These are phyloP conservation scores for Buteo buteo DNA, from an alignment of 2,113 vertebrate genomes.

Conservation along the genomic window DNA sequence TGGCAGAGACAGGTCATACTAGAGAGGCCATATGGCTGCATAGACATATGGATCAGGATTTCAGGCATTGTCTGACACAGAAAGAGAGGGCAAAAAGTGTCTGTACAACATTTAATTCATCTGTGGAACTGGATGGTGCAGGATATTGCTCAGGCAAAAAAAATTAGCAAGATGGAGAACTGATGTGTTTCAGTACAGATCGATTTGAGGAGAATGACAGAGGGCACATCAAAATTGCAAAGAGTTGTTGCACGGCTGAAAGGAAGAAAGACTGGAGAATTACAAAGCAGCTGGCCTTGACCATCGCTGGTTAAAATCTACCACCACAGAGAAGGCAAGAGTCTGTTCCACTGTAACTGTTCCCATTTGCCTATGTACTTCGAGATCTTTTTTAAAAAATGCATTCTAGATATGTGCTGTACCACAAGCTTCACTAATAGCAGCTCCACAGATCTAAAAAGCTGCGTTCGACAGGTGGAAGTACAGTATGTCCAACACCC, in stretches of 20 bases:
- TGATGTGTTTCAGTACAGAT: background rate
- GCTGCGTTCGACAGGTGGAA: background rate
- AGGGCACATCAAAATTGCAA: background rate
- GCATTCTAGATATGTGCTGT: background rate
- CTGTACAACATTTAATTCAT: background rate
- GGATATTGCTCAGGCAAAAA: background rate
- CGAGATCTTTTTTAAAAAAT: background rate
- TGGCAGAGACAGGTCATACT: slow-evolving; percentile 10
- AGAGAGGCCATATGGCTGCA: background rate
- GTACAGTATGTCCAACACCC: background rate
- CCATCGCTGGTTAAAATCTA: background rate
- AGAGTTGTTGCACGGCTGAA: background rate
- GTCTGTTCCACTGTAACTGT: background rate
- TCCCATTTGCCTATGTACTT: background rate
- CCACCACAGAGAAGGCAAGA: background rate
- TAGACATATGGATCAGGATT: background rate
- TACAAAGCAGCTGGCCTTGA: background rate
- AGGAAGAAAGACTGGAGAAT: background rate
- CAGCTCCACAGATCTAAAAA: background rate
- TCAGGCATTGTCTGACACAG: background rate
- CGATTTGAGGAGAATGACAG: background rate
- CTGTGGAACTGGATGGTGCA: background rate
- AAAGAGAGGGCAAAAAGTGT: background rate
- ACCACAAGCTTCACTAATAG: background rate
- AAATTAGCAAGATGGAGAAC: background rate